Percentiles rank a stretch among this genome's conserved stretches.
Evolutionary conservation across 2,888 invertebrate species (phyloP).

Genomic region (Agriopis marginaria): DNA sequence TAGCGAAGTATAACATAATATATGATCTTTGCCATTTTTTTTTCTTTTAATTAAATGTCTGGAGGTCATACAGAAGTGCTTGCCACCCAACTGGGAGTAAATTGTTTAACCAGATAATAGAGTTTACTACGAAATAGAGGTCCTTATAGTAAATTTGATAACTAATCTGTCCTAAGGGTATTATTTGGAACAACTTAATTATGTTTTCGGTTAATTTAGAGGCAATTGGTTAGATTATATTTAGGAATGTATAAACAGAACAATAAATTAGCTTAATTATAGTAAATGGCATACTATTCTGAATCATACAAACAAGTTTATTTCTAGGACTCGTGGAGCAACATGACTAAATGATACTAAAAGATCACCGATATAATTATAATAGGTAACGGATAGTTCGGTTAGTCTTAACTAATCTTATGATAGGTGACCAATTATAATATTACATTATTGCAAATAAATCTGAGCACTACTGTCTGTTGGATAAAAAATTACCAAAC

Average conservation of each 20-base stretch:
- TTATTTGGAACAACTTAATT: conserved; percentile 13
- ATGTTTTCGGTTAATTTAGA: not conserved
- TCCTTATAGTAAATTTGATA: conserved; percentile 4
- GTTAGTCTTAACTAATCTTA: no score
- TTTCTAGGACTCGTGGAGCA: no score
- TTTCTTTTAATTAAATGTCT: conserved; percentile 19
- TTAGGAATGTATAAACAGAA: not conserved
- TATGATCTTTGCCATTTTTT: no score
- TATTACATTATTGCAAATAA: no score
- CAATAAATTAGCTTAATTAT: not conserved
- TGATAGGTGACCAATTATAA: no score
- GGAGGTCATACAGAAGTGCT: conserved; percentile 12
- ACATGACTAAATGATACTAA: not conserved
- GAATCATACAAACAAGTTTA: not conserved
- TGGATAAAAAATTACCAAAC: no score
- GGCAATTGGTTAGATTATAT: not conserved
- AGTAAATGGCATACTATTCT: not conserved
- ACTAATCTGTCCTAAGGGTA: conserved; percentile 21
- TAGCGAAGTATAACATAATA: not conserved
- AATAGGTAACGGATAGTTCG: no score
- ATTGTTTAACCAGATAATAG: not conserved
- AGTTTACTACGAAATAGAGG: conserved; percentile 6
- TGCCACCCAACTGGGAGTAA: conserved; percentile 1
- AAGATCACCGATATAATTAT: no score
- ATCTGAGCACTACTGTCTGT: no score